These are phyloP conservation scores for Alouatta palliata DNA, from an alignment of 2,113 vertebrate species.

Conservation along the genomic window DNA sequence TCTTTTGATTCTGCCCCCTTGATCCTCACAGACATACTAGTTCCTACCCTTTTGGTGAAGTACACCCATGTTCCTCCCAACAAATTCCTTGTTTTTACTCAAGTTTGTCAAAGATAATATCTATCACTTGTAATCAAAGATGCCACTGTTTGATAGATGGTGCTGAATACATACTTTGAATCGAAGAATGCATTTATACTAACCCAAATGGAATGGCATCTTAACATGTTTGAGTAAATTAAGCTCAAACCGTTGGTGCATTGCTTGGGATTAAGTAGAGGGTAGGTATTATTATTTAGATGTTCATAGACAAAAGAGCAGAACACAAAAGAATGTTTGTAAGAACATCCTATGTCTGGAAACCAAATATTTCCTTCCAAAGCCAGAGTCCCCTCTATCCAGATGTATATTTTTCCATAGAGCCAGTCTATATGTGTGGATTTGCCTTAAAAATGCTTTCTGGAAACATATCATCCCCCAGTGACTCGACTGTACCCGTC, in stretches of 20 bases:
- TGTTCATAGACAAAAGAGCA: not conserved
- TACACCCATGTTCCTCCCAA: not conserved
- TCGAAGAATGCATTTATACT: not conserved
- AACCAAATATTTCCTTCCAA: not conserved
- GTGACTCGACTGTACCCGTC: not conserved
- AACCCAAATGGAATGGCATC: not conserved
- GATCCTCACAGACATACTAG: accelerated
- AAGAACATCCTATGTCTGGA: not conserved
- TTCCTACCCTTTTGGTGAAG: not conserved
- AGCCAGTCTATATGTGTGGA: not conserved
- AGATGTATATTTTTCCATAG: not conserved
- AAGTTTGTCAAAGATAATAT: not conserved
- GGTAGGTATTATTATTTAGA: not conserved
- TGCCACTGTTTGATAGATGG: not conserved
- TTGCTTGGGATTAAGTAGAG: not conserved
- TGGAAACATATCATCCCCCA: slow-evolving; percentile 40
- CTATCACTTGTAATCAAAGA: not conserved
- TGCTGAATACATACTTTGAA: not conserved
- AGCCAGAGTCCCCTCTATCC: not conserved
- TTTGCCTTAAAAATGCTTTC: not conserved
- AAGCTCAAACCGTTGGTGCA: not conserved
- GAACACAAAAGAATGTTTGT: not conserved
- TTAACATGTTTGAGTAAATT: not conserved
- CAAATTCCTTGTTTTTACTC: not conserved
- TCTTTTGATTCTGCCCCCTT: not conserved